Percentiles rank a stretch among this genome's conserved stretches.
Evolutionary conservation across 2,113 vertebrate genomes (phyloP).

Genomic region (Phylloscopus trochiloides): DNA sequence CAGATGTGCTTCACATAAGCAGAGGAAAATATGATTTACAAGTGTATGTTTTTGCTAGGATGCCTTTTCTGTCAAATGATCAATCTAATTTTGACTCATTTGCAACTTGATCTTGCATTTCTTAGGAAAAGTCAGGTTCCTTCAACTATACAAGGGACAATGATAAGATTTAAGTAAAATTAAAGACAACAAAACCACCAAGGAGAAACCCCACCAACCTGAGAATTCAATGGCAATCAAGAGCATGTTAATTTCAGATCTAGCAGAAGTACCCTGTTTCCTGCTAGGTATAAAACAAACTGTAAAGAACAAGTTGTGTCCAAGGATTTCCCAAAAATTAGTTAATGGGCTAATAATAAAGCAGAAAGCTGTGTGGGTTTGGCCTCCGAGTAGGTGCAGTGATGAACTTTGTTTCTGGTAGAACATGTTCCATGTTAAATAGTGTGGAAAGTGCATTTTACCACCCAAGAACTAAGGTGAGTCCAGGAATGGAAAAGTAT

Average conservation of each 20-base stretch:
- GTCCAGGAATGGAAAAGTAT: background rate
- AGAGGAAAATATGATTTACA: background rate
- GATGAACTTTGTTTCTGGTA: background rate
- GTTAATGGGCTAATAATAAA: background rate
- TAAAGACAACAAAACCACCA: rapidly evolving
- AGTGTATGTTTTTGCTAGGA: background rate
- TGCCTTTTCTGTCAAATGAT: background rate
- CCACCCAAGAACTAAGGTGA: background rate
- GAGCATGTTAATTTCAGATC: background rate
- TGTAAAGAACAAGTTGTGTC: background rate
- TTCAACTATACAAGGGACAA: background rate
- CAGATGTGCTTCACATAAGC: background rate
- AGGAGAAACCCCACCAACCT: background rate
- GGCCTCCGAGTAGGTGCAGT: background rate
- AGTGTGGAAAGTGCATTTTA: background rate
- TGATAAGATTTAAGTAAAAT: background rate
- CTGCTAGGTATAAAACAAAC: background rate
- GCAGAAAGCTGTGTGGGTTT: rapidly evolving
- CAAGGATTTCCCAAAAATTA: background rate
- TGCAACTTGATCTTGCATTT: background rate
- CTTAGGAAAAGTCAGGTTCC: background rate
- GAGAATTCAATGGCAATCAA: background rate
- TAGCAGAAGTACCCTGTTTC: background rate
- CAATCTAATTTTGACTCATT: background rate
- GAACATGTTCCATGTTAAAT: background rate